A percentile compares a stretch with the other conserved stretches of the same genome.
phyloP scores from a whole-genome alignment of 2,797 vertebrate genomes.

The Tapirus indicus region DNA sequence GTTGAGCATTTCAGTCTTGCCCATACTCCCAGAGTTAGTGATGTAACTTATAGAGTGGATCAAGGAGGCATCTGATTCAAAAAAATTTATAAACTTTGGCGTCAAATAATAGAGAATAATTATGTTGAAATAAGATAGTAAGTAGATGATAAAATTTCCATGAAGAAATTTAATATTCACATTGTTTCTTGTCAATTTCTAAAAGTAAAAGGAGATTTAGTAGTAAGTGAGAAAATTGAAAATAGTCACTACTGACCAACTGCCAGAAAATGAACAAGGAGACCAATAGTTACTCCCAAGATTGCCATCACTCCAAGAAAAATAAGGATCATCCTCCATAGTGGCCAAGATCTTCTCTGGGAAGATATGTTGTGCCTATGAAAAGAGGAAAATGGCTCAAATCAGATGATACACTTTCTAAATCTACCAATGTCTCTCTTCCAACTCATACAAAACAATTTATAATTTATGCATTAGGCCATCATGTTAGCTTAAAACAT shows the following conservation, averaged over 20 bases:
- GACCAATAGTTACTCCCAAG: conserved; percentile 32
- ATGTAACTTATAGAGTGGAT: neutral
- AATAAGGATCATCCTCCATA: neutral
- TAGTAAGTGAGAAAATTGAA: neutral
- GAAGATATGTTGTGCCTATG: neutral
- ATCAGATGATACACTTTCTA: neutral
- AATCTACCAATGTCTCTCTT: neutral
- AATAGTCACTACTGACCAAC: conserved; percentile 48
- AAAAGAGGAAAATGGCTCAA: neutral
- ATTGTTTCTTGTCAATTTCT: neutral
- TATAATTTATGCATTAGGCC: neutral
- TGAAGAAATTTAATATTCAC: conserved; percentile 28
- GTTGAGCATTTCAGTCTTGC: neutral
- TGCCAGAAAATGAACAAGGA: conserved; percentile 72
- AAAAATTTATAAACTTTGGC: neutral
- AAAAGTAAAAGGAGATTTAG: neutral
- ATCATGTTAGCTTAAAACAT: neutral
- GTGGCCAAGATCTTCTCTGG: neutral
- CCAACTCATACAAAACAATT: neutral
- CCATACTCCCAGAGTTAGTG: neutral
- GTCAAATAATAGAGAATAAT: neutral
- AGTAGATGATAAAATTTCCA: neutral
- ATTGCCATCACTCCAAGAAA: conserved; percentile 14
- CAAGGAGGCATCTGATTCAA: neutral
- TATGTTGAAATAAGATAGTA: neutral